Percentiles rank a stretch among this genome's conserved stretches.
Evolutionary conservation across 2,113 vertebrate genomes (phyloP).

Genomic region (Coptodon bakossiorum): DNA sequence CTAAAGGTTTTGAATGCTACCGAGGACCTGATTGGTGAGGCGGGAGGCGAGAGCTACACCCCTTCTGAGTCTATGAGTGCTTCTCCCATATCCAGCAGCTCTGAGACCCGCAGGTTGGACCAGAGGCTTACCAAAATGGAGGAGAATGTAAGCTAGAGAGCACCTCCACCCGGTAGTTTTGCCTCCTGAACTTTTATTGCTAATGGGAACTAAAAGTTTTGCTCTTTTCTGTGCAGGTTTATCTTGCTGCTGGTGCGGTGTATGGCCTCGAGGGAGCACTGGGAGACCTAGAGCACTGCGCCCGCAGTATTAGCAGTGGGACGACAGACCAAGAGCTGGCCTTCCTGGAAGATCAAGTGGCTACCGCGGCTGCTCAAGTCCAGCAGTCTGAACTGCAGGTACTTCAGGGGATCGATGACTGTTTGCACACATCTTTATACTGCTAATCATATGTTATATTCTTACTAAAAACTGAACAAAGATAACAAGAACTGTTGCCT

Average conservation of each 20-base stretch:
- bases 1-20: constrained; percentile 94
- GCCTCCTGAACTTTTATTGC: neutral
- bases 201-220: neutral
- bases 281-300: constrained; percentile 81
- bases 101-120: constrained; percentile 78
- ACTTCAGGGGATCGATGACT: neutral
- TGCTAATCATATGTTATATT: neutral
- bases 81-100: constrained; percentile 73
- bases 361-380: constrained; percentile 89
- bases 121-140: constrained; percentile 91
- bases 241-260: constrained; percentile 87
- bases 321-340: constrained; percentile 84
- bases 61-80: constrained; percentile 58
- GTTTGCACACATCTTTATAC: neutral
- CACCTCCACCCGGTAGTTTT: neutral
- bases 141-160: constrained; percentile 82
- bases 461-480: neutral
- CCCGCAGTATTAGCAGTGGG: constrained; percentile 81
- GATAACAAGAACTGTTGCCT: neutral
- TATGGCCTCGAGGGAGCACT: constrained; percentile 90
- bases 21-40: constrained; percentile 90
- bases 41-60: constrained; percentile 68
- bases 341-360: constrained; percentile 91
- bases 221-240: constrained; percentile 74
- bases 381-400: constrained; percentile 95